phyloP scores from a whole-genome alignment of 2,888 invertebrate genomes.

The Macrosiphum euphorbiae region DNA sequence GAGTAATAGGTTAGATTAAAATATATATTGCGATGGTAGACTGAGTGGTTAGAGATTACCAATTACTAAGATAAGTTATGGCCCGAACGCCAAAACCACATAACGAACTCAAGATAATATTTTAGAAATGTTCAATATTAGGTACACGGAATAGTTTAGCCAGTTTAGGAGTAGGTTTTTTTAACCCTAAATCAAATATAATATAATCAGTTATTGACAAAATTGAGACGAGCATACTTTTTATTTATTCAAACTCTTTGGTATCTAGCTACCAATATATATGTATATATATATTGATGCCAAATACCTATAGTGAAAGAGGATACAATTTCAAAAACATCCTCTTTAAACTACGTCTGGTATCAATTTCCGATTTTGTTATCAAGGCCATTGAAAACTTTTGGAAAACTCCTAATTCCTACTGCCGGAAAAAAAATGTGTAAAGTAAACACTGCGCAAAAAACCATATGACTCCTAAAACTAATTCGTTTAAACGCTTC shows the following conservation, averaged over 20 bases:
- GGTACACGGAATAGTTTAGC: neutral
- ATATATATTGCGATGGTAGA: neutral
- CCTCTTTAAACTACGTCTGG: neutral
- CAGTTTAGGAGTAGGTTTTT: neutral
- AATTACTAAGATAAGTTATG: slow-evolving; percentile 38
- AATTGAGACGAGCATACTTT: neutral
- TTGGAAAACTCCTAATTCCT: neutral
- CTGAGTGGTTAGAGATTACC: slow-evolving; percentile 5
- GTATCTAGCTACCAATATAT: neutral
- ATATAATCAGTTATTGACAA: neutral
- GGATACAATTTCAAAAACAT: neutral
- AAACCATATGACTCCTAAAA: neutral
- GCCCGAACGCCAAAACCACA: neutral
- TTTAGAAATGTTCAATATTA: slow-evolving; percentile 2
- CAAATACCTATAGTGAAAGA: neutral
- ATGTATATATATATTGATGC: neutral
- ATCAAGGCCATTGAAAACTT: neutral
- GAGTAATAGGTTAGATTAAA: slow-evolving; percentile 30
- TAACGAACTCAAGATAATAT: neutral
- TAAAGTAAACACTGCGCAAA: neutral
- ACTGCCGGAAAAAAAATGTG: neutral
- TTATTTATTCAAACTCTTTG: neutral
- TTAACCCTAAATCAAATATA: neutral
- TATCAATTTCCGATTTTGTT: neutral
- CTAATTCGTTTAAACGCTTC: neutral